A percentile compares a stretch with the other conserved stretches of the same genome.
phyloP scores from a whole-genome alignment of 2,888 invertebrate genomes.

The Hirudinaria manillensis region DNA sequence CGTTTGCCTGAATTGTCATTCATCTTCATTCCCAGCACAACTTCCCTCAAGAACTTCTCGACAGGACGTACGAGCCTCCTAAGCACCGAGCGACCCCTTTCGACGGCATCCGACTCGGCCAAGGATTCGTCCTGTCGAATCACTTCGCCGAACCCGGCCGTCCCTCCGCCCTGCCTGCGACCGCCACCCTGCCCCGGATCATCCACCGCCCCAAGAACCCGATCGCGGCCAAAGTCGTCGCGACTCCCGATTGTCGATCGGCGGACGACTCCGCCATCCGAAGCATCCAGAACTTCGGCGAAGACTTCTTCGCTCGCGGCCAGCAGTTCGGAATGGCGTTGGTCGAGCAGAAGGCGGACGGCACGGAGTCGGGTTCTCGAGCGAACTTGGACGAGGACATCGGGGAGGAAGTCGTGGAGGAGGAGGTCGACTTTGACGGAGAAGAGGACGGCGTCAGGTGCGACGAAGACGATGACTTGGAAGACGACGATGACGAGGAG shows the following conservation, averaged over 20 bases:
- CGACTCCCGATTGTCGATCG: background rate
- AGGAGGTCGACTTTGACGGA: background rate
- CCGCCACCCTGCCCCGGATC: background rate
- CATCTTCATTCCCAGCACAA: background rate
- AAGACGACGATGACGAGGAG: constrained; percentile 13
- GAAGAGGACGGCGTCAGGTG: background rate
- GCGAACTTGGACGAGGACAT: background rate
- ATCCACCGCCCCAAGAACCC: background rate
- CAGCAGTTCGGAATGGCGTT: background rate
- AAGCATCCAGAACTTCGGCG: constrained; percentile 17
- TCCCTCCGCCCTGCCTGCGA: background rate
- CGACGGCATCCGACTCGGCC: background rate
- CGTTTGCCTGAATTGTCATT: too few relatives aligned
- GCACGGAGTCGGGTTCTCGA: background rate
- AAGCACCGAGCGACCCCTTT: background rate
- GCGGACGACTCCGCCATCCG: background rate
- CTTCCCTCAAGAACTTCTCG: constrained; percentile 14
- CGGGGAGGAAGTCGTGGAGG: background rate
- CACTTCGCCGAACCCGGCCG: background rate
- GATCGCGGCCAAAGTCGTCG: background rate
- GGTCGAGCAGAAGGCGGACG: background rate
- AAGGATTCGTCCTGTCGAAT: background rate
- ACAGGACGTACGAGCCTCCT: background rate
- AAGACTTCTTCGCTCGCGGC: constrained; percentile 3
- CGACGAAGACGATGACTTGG: background rate